phyloP scores from a whole-genome alignment of 2,113 vertebrate species.

The Xyliphius kryptos region DNA sequence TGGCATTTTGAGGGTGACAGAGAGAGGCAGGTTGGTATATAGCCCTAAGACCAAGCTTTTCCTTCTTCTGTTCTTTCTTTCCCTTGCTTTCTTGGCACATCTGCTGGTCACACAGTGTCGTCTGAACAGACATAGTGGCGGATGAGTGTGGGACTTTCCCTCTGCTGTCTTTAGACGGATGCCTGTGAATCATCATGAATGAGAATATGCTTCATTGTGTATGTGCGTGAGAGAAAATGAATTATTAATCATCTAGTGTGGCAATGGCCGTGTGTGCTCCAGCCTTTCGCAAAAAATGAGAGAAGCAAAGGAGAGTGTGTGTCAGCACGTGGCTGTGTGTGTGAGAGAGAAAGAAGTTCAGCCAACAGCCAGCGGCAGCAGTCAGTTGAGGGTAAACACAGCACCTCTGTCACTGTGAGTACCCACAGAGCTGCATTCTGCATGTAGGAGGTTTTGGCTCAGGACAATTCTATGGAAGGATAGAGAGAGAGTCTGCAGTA shows the following conservation, averaged over 20 bases:
- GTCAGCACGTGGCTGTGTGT: constrained; percentile 6
- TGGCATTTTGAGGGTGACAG: constrained; percentile 24
- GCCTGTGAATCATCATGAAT: constrained; percentile 47
- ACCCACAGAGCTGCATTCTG: constrained; percentile 24
- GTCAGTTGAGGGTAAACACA: constrained; percentile 33
- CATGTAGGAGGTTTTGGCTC: constrained; percentile 35
- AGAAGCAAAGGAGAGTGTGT: constrained; percentile 23
- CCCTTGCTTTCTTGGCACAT: constrained; percentile 24
- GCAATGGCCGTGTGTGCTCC: constrained; percentile 47
- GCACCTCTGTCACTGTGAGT: constrained; percentile 22
- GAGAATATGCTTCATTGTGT: constrained; percentile 18
- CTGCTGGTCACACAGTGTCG: constrained; percentile 7
- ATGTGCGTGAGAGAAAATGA: constrained; percentile 32
- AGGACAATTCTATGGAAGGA: too few species aligned
- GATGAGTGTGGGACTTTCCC: constrained; percentile 45
- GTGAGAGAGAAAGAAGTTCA: constrained; percentile 14
- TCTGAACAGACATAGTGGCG: constrained; percentile 30
- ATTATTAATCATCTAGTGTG: constrained; percentile 53
- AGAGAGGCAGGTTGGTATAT: constrained; percentile 19
- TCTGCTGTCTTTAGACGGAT: constrained; percentile 60
- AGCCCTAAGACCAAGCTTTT: constrained; percentile 19
- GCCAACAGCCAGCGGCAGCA: constrained; percentile 15
- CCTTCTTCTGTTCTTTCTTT: constrained; percentile 28
- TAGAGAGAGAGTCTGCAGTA: too few species aligned
- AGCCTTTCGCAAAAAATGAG: constrained; percentile 50